Percentiles rank a stretch among this genome's conserved stretches.
phyloP scores from a whole-genome alignment of 2,797 vertebrate species.

The Dryobates pubescens region DNA sequence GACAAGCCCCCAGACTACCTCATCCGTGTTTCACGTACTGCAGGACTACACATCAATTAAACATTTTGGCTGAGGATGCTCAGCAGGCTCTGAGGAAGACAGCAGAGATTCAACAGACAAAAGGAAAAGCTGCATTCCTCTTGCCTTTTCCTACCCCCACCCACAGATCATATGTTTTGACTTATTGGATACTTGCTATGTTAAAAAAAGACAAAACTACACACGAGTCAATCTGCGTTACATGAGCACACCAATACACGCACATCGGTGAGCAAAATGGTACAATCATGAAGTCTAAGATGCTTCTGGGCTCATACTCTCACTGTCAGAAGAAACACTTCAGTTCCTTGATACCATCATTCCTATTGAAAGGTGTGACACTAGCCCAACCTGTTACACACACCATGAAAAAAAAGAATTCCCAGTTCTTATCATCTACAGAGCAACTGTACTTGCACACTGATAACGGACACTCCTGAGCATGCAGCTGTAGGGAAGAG shows the following conservation, averaged over 20 bases:
- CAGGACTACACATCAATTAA: neutral
- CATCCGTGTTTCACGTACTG: neutral
- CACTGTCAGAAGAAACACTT: neutral
- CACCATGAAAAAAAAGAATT: neutral
- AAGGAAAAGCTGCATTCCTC: conserved; percentile 12
- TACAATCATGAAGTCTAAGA: neutral
- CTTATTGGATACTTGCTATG: conserved; percentile 10
- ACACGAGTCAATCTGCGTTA: conserved; percentile 3
- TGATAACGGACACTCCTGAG: neutral
- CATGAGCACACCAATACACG: neutral
- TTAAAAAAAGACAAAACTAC: neutral
- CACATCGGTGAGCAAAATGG: neutral
- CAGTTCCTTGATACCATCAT: neutral
- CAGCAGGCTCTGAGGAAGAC: neutral
- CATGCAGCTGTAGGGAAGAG: neutral
- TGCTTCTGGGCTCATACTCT: neutral
- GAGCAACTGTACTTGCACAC: neutral
- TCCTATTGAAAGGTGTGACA: neutral
- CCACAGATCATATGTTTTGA: conserved; percentile 35
- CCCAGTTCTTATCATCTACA: neutral
- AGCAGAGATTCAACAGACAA: neutral
- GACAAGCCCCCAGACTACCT: neutral
- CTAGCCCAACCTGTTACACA: neutral
- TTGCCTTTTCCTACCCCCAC: conserved; percentile 1
- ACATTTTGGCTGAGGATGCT: neutral